phyloP scores from a whole-genome alignment of 2,113 vertebrate genomes.

The Ciconia stormi region DNA sequence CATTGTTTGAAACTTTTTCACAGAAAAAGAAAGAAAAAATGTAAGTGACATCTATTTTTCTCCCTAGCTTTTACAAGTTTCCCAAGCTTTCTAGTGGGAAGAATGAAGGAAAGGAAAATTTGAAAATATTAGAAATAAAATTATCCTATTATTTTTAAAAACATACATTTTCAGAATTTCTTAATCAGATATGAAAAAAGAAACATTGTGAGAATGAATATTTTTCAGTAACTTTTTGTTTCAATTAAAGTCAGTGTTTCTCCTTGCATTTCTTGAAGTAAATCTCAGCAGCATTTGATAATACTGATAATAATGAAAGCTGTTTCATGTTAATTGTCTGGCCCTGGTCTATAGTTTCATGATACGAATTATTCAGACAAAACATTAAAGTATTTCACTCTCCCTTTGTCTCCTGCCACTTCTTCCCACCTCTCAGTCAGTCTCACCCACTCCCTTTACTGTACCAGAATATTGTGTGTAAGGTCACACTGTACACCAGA shows the following conservation, averaged over 20 bases:
- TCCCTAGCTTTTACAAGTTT: background rate
- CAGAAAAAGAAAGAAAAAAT: background rate
- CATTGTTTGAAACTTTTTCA: background rate
- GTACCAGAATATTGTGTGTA: background rate
- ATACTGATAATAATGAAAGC: background rate
- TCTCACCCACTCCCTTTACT: background rate
- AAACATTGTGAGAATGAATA: background rate
- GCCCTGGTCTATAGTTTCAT: background rate
- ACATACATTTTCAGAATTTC: background rate
- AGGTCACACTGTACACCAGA: background rate
- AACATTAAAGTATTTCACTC: background rate
- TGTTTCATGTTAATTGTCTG: background rate
- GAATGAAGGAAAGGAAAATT: background rate
- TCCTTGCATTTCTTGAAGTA: background rate
- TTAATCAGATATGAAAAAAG: background rate
- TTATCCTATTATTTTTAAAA: background rate
- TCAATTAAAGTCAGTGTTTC: background rate
- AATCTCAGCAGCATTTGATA: background rate
- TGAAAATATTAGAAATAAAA: background rate
- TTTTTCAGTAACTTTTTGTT: background rate
- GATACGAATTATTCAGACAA: background rate
- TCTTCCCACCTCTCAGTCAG: background rate
- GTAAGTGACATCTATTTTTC: background rate
- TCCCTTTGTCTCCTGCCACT: background rate
- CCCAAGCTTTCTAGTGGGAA: background rate